phyloP scores from a whole-genome alignment of 2,888 invertebrate genomes.

The Camponotus fellah region DNA sequence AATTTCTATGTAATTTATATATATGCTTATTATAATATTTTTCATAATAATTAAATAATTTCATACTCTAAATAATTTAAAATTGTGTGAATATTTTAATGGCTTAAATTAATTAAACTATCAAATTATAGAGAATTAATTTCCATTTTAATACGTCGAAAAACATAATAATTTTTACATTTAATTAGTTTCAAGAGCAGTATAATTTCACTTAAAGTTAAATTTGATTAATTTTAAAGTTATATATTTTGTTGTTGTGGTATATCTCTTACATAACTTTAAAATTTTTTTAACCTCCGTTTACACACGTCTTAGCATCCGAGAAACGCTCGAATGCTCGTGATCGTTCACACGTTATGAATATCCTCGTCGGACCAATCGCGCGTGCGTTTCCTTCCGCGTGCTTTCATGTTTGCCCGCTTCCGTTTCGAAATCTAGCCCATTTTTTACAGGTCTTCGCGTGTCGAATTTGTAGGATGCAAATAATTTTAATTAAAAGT shows the following conservation, averaged over 20 bases:
- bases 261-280: slow-evolving; percentile 56
- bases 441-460: slow-evolving; percentile 1
- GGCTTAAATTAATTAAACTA: not conserved
- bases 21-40: not conserved
- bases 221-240: not conserved
- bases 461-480: not conserved
- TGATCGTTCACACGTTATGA: slow-evolving; percentile 80
- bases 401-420: slow-evolving; percentile 76
- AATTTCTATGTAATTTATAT: not conserved
- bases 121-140: not conserved
- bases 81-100: not conserved
- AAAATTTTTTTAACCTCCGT: slow-evolving; percentile 72
- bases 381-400: slow-evolving; percentile 77
- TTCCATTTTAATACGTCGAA: not conserved
- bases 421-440: slow-evolving; percentile 69
- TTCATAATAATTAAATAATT: not conserved
- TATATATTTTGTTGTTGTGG: not conserved
- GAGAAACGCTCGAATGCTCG: slow-evolving; percentile 76
- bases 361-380: slow-evolving; percentile 77
- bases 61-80: not conserved
- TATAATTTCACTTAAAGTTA: not conserved
- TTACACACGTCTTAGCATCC: slow-evolving; percentile 77
- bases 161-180: not conserved
- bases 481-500: not conserved
- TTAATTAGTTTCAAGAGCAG: not conserved